Percentiles rank a stretch among this genome's conserved stretches.
phyloP scores from a whole-genome alignment of 2,888 invertebrate genomes.

The Pyrgus malvae region DNA sequence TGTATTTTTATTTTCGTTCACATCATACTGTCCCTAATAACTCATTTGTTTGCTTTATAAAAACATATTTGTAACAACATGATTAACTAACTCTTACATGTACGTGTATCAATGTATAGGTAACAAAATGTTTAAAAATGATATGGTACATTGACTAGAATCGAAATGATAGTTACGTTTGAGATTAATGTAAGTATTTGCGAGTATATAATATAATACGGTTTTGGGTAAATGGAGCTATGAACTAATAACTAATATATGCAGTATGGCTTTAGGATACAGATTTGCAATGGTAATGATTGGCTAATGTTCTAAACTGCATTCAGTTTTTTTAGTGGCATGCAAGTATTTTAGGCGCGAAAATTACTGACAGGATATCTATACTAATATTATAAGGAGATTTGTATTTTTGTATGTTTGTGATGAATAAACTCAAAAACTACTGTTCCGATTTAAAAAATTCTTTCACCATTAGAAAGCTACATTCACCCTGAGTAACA shows the following conservation, averaged over 20 bases:
- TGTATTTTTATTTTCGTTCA: constrained; percentile 76
- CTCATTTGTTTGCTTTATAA: constrained; percentile 75
- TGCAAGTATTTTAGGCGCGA: not conserved
- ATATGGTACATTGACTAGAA: constrained; percentile 79
- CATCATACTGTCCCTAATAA: constrained; percentile 75
- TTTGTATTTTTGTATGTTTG: too few species aligned
- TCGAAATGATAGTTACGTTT: constrained; percentile 38
- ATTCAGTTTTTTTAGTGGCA: not conserved
- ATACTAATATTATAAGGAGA: not conserved
- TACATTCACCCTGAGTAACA: too few species aligned
- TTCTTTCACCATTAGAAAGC: too few species aligned
- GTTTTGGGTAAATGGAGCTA: constrained; percentile 10
- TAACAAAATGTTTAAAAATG: constrained; percentile 74
- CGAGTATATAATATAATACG: constrained; percentile 7
- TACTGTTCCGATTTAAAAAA: too few species aligned
- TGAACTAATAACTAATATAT: constrained; percentile 12
- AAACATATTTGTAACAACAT: constrained; percentile 80
- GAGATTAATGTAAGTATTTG: constrained; percentile 19
- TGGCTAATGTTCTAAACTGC: constrained; percentile 6
- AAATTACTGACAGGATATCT: not conserved
- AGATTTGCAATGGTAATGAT: constrained; percentile 5
- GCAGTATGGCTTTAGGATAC: constrained; percentile 13
- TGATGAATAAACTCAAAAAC: too few species aligned
- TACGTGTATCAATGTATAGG: constrained; percentile 46
- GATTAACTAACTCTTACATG: constrained; percentile 71